Conservation (phyloP, 2,797 vertebrate genomes). For the Acridotheres tristis region DNA sequence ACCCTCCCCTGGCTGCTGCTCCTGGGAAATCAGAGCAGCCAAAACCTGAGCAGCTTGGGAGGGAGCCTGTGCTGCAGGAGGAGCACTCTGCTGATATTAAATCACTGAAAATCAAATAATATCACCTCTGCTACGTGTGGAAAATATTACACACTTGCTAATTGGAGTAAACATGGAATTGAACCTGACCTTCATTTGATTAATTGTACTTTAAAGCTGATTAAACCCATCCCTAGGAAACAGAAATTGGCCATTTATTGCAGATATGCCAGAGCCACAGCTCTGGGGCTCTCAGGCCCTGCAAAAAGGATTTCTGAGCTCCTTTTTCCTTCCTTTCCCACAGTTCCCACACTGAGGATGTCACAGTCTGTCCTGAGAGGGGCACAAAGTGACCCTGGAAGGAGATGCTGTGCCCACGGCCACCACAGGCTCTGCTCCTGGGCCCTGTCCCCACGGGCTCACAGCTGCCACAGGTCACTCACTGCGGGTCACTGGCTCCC, state of each 20-base stretch:
- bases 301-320: background rate
- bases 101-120: background rate
- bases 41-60: background rate
- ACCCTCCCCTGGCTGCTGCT: background rate
- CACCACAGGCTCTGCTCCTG: rapidly evolving
- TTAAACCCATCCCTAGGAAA: background rate
- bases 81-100: rapidly evolving
- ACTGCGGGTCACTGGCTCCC: background rate
- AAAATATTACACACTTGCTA: background rate
- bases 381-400: rapidly evolving
- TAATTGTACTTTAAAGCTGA: background rate
- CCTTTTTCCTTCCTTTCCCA: background rate
- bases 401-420: background rate
- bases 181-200: background rate
- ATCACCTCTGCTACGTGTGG: background rate
- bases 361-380: background rate
- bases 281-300: background rate
- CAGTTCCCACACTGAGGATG: rapidly evolving
- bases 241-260: background rate
- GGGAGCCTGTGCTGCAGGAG: background rate
- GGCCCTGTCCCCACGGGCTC: rapidly evolving
- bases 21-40: background rate
- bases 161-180: background rate
- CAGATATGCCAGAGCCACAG: background rate
- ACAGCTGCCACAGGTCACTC: background rate